Conservation (phyloP, 1,140 invertebrate genomes). For the Euura lappo region DNA sequence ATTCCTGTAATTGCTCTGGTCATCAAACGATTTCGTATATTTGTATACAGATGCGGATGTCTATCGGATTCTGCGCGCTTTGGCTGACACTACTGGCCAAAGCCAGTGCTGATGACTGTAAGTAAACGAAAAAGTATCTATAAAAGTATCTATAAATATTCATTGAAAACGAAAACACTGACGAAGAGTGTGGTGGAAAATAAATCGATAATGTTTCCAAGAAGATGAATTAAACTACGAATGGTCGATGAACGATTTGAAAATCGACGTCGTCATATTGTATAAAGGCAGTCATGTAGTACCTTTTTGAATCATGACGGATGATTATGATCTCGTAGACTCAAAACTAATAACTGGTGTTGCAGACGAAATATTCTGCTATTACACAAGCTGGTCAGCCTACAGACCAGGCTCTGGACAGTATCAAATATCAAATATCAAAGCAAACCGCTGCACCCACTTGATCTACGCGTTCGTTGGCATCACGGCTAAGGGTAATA, state of each 20-base stretch:
- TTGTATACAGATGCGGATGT: not conserved
- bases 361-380: constrained; percentile 54
- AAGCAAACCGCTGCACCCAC: constrained; percentile 72
- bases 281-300: too few relatives aligned
- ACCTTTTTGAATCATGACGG: too few relatives aligned
- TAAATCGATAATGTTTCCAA: not conserved
- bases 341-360: constrained; percentile 65
- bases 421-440: constrained; percentile 64
- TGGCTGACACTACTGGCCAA: not conserved
- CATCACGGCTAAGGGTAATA: constrained; percentile 47
- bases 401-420: constrained; percentile 64
- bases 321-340: too few relatives aligned
- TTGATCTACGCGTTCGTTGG: constrained; percentile 75
- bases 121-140: not conserved
- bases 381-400: too few relatives aligned
- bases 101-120: not conserved
- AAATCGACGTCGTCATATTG: constrained; percentile 67
- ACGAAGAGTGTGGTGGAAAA: not conserved
- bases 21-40: too few relatives aligned
- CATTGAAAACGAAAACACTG: not conserved
- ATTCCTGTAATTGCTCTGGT: too few relatives aligned
- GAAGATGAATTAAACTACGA: not conserved
- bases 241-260: constrained; percentile 40
- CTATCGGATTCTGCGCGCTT: not conserved
- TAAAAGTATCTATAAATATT: not conserved